Evolutionary conservation across 2,888 invertebrate genomes (phyloP).

Genomic region (Cordylochernes scorpioides): DNA sequence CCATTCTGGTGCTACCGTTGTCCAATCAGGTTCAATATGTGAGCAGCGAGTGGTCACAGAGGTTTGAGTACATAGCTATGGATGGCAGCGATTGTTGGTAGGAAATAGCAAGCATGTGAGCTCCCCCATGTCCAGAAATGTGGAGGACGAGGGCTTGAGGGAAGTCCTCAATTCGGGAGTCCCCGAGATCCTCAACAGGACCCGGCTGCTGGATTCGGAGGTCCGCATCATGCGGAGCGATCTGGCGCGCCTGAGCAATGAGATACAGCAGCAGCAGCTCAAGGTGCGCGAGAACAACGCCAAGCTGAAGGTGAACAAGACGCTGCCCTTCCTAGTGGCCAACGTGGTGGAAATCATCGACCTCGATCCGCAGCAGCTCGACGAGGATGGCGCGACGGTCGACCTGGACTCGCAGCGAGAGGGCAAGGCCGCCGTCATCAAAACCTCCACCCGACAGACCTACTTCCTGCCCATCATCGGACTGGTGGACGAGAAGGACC

Average conservation of each 20-base stretch:
- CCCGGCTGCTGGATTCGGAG: neutral
- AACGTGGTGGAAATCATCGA: conserved; percentile 94
- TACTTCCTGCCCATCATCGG: conserved; percentile 98
- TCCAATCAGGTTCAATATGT: too few species aligned
- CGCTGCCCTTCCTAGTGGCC: conserved; percentile 86
- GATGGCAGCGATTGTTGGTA: too few species aligned
- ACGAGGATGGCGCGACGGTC: conserved; percentile 93
- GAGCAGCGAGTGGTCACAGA: too few species aligned
- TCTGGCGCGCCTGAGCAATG: conserved; percentile 87
- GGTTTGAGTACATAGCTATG: too few species aligned
- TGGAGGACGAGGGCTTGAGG: too few species aligned
- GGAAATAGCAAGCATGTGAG: too few species aligned
- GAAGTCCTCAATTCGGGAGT: too few species aligned
- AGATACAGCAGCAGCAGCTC: conserved; percentile 79
- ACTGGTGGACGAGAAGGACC: conserved; percentile 79
- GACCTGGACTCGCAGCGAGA: conserved; percentile 92
- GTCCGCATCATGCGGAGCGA: conserved; percentile 82
- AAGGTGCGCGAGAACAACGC: conserved; percentile 96
- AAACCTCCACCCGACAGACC: conserved; percentile 91
- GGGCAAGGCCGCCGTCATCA: conserved; percentile 97
- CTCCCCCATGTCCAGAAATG: too few species aligned
- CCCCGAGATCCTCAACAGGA: neutral
- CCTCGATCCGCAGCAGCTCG: conserved; percentile 79
- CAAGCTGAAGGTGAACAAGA: conserved; percentile 97
- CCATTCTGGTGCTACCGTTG: too few species aligned